These are phyloP conservation scores for Gouania willdenowi DNA, from an alignment of 2,797 vertebrate genomes.

Conservation along the genomic window DNA sequence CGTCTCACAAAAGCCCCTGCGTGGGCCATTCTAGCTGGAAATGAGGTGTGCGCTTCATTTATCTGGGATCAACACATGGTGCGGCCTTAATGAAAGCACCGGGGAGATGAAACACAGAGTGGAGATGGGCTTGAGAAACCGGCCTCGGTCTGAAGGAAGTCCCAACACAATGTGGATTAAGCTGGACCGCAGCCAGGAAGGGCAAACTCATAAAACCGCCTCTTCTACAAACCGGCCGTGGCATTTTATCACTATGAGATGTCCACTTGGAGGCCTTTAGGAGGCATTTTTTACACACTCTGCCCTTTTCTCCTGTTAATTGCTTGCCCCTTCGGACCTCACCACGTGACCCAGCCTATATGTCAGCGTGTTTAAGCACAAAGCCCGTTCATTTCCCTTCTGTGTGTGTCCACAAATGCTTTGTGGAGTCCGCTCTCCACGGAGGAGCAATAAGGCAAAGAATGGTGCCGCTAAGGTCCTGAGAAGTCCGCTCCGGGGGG, in stretches of 20 bases:
- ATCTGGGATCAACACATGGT: slow-evolving; percentile 68
- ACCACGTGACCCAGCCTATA: slow-evolving; percentile 59
- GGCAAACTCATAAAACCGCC: slow-evolving; percentile 47
- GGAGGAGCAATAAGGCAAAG: slow-evolving; percentile 66
- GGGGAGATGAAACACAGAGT: slow-evolving; percentile 67
- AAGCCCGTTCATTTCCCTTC: slow-evolving; percentile 58
- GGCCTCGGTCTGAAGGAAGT: slow-evolving; percentile 56
- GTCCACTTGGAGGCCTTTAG: slow-evolving; percentile 39
- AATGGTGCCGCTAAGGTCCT: slow-evolving; percentile 52
- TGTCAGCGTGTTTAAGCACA: slow-evolving; percentile 54
- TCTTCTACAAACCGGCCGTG: slow-evolving; percentile 33
- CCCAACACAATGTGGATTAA: slow-evolving; percentile 57
- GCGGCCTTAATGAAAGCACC: slow-evolving; percentile 66
- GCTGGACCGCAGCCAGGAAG: slow-evolving; percentile 39
- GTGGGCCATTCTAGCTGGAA: slow-evolving; percentile 63
- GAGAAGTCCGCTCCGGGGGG: slow-evolving; percentile 59
- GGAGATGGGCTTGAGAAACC: slow-evolving; percentile 66
- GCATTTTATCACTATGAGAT: slow-evolving; percentile 31
- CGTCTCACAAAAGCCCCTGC: too few species aligned
- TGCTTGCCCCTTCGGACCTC: slow-evolving; percentile 35
- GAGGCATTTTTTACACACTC: slow-evolving; percentile 57
- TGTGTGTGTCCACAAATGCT: slow-evolving; percentile 56
- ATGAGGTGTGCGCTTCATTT: slow-evolving; percentile 69
- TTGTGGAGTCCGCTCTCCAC: slow-evolving; percentile 48
- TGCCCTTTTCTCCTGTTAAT: slow-evolving; percentile 55